Evolutionary conservation across 1,140 invertebrate species (phyloP).

Genomic region (Eulimnadia texana): DNA sequence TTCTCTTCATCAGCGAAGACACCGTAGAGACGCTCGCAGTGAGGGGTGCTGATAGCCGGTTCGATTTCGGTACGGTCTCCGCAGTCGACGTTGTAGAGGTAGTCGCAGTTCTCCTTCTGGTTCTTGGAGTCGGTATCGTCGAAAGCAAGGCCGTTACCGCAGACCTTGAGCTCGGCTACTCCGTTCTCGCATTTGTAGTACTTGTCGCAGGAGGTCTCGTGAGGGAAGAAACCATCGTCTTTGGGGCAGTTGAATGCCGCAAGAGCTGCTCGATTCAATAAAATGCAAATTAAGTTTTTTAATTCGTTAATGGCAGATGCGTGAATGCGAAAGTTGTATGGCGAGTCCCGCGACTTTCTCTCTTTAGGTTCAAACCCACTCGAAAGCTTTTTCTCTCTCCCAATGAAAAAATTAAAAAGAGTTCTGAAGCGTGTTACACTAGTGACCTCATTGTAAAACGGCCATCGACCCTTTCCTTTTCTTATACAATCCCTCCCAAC

Average conservation of each 20-base stretch:
- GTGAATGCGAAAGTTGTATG: neutral
- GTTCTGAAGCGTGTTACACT: too few species aligned
- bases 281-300: neutral
- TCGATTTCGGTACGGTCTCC: constrained; percentile 72
- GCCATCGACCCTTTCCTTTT: too few species aligned
- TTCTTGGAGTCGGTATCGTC: constrained; percentile 75
- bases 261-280: neutral
- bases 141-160: constrained; percentile 85
- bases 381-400: too few species aligned
- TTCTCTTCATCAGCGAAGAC: constrained; percentile 79
- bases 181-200: constrained; percentile 91
- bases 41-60: constrained; percentile 65
- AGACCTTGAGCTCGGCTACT: constrained; percentile 73
- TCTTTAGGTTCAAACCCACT: too few species aligned
- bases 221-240: constrained; percentile 86
- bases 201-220: constrained; percentile 77
- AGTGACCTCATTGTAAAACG: too few species aligned
- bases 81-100: constrained; percentile 89
- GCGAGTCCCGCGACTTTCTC: too few species aligned
- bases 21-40: constrained; percentile 75
- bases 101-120: constrained; percentile 86
- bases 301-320: too few species aligned
- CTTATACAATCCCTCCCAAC: too few species aligned
- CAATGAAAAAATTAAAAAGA: too few species aligned
- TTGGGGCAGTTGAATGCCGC: constrained; percentile 76